These are phyloP conservation scores for Bombyx mori DNA, from an alignment of 1,140 invertebrate genomes.

Conservation along the genomic window ASM3026992v2 NC_085122.1:1494001-1494500, in stretches of 20 bases:
- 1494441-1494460: constrained; percentile 25
- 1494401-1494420: constrained; percentile 16
- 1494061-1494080: no score
- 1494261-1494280: constrained; percentile 18
- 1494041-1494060: no score
- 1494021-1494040: no score
- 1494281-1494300: constrained; percentile 10
- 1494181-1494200: constrained; percentile 12
- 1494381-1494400: constrained; percentile 50
- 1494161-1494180: constrained; percentile 17
- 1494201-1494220: constrained; percentile 15
- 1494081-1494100: no score
- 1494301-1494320: constrained; percentile 27
- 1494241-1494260: constrained; percentile 20
- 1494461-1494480: constrained; percentile 33
- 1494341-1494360: constrained; percentile 64
- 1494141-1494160: constrained; percentile 10
- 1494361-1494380: constrained; percentile 68
- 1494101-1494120: constrained; percentile 23
- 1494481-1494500: constrained; percentile 54
- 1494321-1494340: constrained; percentile 52
- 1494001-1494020: no score
- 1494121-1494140: constrained; percentile 17
- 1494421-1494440: constrained; percentile 15
- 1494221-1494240: constrained; percentile 17